Evolutionary conservation across 2,113 vertebrate genomes (phyloP).

Genomic region (Pyrgilauda ruficollis): DNA sequence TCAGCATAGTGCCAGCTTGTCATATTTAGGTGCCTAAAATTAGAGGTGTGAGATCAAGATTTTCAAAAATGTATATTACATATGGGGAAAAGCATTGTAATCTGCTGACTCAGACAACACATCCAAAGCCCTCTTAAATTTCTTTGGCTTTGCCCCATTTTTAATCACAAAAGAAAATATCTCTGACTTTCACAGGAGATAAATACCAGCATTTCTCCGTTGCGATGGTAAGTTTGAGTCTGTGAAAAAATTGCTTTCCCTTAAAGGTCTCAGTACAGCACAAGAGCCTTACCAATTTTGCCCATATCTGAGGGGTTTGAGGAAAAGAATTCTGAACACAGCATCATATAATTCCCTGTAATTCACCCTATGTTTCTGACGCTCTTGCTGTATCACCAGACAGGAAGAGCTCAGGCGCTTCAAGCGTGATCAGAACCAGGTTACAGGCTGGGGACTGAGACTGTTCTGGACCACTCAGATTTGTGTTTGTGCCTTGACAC

Average conservation of each 20-base stretch:
- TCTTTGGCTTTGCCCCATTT: background rate
- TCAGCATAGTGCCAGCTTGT: background rate
- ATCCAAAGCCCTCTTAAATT: background rate
- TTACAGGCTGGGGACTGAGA: background rate
- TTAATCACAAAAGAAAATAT: background rate
- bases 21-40: background rate
- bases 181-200: background rate
- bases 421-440: background rate
- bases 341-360: background rate
- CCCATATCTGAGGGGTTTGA: background rate
- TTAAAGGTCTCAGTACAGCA: background rate
- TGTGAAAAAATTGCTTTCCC: background rate
- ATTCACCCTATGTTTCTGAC: background rate
- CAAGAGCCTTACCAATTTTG: background rate
- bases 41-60: background rate
- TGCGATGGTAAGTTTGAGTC: background rate
- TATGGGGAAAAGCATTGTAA: background rate
- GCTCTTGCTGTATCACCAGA: background rate
- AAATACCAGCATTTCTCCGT: background rate
- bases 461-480: background rate
- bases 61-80: background rate
- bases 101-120: background rate
- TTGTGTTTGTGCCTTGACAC: slow-evolving; percentile 70
- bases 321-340: background rate
- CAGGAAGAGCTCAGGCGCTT: background rate